phyloP scores from a whole-genome alignment of 2,113 vertebrate species.

The Sapayoa aenigma region DNA sequence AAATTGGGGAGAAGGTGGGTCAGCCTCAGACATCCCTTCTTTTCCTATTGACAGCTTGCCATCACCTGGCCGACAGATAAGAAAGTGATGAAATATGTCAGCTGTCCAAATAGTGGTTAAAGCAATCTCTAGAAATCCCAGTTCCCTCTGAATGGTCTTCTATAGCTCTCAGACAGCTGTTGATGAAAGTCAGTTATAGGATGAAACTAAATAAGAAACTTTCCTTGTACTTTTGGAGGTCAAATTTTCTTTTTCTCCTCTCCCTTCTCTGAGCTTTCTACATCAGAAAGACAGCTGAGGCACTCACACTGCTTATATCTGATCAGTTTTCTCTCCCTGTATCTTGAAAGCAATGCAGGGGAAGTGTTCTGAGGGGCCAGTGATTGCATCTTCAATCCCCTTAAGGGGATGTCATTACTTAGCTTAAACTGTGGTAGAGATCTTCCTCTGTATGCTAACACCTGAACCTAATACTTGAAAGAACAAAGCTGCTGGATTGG shows the following conservation, averaged over 20 bases:
- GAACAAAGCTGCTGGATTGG: neutral
- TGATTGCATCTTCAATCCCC: neutral
- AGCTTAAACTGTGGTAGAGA: neutral
- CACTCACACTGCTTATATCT: neutral
- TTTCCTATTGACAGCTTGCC: neutral
- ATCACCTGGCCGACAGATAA: neutral
- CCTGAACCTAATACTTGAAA: neutral
- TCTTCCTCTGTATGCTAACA: neutral
- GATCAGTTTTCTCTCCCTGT: neutral
- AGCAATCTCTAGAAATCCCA: neutral
- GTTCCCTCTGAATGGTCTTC: neutral
- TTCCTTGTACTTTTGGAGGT: neutral
- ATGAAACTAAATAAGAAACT: neutral
- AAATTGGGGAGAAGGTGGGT: conserved; percentile 90
- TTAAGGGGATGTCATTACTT: neutral
- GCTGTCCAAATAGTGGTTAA: neutral
- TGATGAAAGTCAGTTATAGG: neutral
- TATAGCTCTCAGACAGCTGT: neutral
- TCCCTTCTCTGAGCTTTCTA: neutral
- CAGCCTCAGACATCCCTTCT: neutral
- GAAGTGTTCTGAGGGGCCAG: neutral
- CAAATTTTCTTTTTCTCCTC: neutral
- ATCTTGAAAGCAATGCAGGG: neutral
- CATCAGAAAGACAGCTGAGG: neutral
- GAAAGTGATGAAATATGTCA: neutral